Percentiles rank a stretch among this genome's conserved stretches.
Conservation (phyloP, 2,113 vertebrate genomes). For the Theristicus caerulescens region DNA sequence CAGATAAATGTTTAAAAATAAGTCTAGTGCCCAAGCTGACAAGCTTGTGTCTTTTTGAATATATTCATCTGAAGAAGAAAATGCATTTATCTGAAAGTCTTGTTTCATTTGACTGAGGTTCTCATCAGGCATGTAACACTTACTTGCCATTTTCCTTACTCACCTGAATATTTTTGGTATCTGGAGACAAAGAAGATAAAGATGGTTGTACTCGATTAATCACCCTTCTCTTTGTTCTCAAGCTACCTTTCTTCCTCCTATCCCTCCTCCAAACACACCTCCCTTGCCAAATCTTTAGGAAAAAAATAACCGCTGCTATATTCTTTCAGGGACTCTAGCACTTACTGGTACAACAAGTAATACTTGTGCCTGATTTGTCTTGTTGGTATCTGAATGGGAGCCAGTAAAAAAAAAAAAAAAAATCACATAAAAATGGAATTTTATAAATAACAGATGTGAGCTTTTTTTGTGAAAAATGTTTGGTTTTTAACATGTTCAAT, state of each 20-base stretch:
- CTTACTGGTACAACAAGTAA: conserved; percentile 52
- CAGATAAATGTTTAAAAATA: conserved; percentile 71
- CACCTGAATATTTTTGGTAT: conserved; percentile 62
- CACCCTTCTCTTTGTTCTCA: conserved; percentile 52
- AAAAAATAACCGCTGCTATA: not conserved
- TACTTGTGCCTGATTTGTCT: not conserved
- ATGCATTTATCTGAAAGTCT: conserved; percentile 20
- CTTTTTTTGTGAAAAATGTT: not conserved
- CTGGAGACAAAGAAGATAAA: conserved; percentile 48
- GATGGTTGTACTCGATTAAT: conserved; percentile 33
- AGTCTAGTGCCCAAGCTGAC: conserved; percentile 46
- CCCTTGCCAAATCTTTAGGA: conserved; percentile 14
- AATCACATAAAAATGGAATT: conserved; percentile 24
- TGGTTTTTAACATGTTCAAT: not conserved
- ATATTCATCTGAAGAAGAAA: conserved; percentile 13
- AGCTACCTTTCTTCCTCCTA: conserved; percentile 16
- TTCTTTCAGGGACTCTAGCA: conserved; percentile 38
- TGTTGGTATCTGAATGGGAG: not conserved
- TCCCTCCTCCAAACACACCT: conserved; percentile 25
- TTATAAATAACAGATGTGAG: conserved; percentile 57
- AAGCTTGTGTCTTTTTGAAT: conserved; percentile 3
- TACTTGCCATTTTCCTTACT: conserved; percentile 37
- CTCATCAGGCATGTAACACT: not conserved
- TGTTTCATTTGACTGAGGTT: not conserved
- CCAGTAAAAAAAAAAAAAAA: not conserved